These are phyloP conservation scores for Podabrus alpinus DNA, from an alignment of 2,888 invertebrate species.

Conservation along the genomic window DNA sequence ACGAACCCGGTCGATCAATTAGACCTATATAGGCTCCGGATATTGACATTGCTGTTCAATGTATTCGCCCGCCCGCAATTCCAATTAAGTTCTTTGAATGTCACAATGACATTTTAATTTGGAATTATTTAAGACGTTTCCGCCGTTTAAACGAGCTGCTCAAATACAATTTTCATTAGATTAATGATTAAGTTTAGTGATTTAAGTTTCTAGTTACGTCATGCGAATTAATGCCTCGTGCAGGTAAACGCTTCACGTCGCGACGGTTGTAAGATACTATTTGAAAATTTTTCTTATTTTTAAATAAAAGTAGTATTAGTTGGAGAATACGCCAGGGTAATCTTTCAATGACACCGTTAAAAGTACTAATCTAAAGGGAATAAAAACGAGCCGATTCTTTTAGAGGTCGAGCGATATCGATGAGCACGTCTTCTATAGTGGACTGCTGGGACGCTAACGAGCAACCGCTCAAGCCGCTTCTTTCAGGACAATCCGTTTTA, in stretches of 20 bases:
- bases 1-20: conserved; percentile 46
- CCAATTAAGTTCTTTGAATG: conserved; percentile 49
- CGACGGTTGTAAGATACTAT: too few species aligned
- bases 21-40: conserved; percentile 47
- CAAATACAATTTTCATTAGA: conserved; percentile 32
- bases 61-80: conserved; percentile 48
- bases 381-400: conserved; percentile 20
- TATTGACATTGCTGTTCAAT: conserved; percentile 52
- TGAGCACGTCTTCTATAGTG: conserved; percentile 28
- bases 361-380: conserved; percentile 20
- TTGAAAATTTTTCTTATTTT: background rate
- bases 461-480: conserved; percentile 34
- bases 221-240: background rate
- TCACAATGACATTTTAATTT: conserved; percentile 51
- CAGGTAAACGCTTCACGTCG: background rate
- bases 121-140: conserved; percentile 45
- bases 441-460: conserved; percentile 34
- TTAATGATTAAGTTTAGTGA: conserved; percentile 32
- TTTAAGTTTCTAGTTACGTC: conserved; percentile 3
- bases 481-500: conserved; percentile 40
- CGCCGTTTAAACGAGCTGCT: conserved; percentile 23
- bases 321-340: conserved; percentile 1
- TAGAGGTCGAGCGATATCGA: conserved; percentile 16
- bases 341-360: conserved; percentile 15
- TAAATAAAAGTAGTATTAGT: background rate